A percentile compares a stretch with the other conserved stretches of the same genome.
phyloP scores from a whole-genome alignment of 1,140 invertebrate species.

The Trichonephila inaurata region DNA sequence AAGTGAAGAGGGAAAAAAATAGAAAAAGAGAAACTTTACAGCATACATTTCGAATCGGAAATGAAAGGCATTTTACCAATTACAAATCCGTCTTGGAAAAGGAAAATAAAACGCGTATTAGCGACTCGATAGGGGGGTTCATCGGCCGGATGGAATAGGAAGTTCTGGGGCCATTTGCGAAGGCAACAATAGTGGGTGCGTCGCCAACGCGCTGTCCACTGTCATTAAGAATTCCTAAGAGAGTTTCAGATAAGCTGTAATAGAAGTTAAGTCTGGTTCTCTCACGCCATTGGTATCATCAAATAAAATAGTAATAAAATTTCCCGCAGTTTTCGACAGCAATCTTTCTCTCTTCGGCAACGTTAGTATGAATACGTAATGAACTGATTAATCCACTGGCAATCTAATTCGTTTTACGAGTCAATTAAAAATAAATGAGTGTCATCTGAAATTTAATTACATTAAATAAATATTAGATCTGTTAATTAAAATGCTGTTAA shows the following conservation, averaged over 20 bases:
- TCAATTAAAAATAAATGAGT: no score
- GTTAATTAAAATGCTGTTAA: no score
- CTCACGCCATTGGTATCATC: not conserved
- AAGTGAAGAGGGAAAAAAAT: not conserved
- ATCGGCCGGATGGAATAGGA: slow-evolving; percentile 47
- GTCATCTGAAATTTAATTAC: no score
- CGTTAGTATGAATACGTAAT: no score
- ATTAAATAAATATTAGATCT: no score
- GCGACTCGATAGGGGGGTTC: not conserved
- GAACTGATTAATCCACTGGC: no score
- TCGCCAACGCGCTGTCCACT: slow-evolving; percentile 36
- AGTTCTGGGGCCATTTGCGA: not conserved
- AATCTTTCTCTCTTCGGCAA: not conserved
- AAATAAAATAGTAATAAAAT: not conserved
- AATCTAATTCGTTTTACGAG: no score
- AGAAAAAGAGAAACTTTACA: not conserved
- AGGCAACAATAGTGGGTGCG: slow-evolving; percentile 51
- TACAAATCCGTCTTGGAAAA: not conserved
- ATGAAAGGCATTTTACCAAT: not conserved
- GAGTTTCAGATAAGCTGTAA: not conserved
- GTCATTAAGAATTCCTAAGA: slow-evolving; percentile 33
- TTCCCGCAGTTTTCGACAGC: not conserved
- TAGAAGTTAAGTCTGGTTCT: not conserved
- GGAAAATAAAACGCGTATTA: slow-evolving; percentile 4
- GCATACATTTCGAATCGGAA: not conserved